A percentile compares a stretch with the other conserved stretches of the same genome.
Conservation (phyloP, 2,113 vertebrate genomes). For the Sclerurus mexicanus region DNA sequence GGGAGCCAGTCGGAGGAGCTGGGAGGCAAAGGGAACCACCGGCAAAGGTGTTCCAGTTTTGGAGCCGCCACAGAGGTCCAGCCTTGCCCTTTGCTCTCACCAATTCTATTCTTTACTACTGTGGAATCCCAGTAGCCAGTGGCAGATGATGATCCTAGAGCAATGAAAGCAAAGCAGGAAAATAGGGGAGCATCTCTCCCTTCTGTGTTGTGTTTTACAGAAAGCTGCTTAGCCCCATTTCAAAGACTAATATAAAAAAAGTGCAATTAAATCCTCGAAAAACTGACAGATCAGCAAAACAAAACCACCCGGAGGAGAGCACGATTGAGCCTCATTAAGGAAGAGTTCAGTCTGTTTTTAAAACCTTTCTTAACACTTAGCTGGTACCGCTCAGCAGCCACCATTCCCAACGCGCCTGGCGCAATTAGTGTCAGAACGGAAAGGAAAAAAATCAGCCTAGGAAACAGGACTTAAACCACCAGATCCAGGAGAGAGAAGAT, state of each 20-base stretch:
- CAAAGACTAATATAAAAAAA: constrained; percentile 78
- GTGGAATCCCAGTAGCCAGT: background rate
- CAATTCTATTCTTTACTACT: background rate
- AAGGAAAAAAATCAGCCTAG: constrained; percentile 67
- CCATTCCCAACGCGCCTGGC: constrained; percentile 64
- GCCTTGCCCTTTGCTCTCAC: background rate
- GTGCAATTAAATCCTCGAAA: constrained; percentile 78
- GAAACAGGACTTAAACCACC: constrained; percentile 72
- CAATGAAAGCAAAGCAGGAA: constrained; percentile 19
- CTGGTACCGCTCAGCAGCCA: constrained; percentile 74
- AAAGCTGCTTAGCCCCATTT: constrained; percentile 72
- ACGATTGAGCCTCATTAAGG: constrained; percentile 77
- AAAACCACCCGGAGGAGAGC: constrained; percentile 78
- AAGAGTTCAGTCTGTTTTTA: constrained; percentile 80
- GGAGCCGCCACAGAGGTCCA: background rate
- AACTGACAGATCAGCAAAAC: constrained; percentile 83
- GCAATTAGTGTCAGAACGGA: constrained; percentile 79
- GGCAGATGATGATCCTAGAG: constrained; percentile 10
- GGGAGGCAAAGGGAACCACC: background rate
- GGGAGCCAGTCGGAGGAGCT: background rate
- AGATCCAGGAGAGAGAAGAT: constrained; percentile 26
- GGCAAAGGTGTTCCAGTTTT: background rate
- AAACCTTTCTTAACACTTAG: constrained; percentile 80
- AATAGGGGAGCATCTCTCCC: constrained; percentile 41
- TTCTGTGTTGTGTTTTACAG: constrained; percentile 58